Evolutionary conservation across 2,113 vertebrate species (phyloP).

Genomic region (Vanacampus margaritifer): DNA sequence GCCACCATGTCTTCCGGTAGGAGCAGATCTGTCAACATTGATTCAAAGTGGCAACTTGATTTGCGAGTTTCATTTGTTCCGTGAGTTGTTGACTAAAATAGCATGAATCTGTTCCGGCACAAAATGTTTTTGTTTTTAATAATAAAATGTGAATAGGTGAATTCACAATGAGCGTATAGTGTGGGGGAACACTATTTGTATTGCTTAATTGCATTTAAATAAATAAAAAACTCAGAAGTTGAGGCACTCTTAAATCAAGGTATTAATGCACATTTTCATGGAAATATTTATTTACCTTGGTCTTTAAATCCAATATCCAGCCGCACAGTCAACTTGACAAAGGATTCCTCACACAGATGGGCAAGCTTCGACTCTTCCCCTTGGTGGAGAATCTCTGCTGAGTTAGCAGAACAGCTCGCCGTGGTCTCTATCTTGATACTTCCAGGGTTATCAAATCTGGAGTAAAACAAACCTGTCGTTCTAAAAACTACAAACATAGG

Average conservation of each 20-base stretch:
- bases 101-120: no score
- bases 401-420: slow-evolving; percentile 64
- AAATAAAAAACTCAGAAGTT: neutral
- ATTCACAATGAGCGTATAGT: no score
- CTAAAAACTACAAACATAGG: neutral
- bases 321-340: slow-evolving; percentile 36
- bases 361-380: slow-evolving; percentile 26
- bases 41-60: neutral
- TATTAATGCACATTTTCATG: neutral
- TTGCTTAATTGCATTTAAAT: no score
- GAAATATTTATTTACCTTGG: slow-evolving; percentile 20
- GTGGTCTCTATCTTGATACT: slow-evolving; percentile 31
- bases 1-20: slow-evolving; percentile 58
- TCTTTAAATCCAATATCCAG: slow-evolving; percentile 11
- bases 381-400: slow-evolving; percentile 25
- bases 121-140: no score
- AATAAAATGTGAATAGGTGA: no score
- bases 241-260: neutral
- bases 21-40: slow-evolving; percentile 36
- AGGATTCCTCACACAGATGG: slow-evolving; percentile 50
- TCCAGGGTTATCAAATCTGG: neutral
- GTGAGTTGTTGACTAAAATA: neutral
- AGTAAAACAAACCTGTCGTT: neutral
- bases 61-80: neutral
- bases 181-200: neutral